Evolutionary conservation across 1,140 invertebrate genomes (phyloP).

Genomic region (Archegozetes longisetosus): DNA sequence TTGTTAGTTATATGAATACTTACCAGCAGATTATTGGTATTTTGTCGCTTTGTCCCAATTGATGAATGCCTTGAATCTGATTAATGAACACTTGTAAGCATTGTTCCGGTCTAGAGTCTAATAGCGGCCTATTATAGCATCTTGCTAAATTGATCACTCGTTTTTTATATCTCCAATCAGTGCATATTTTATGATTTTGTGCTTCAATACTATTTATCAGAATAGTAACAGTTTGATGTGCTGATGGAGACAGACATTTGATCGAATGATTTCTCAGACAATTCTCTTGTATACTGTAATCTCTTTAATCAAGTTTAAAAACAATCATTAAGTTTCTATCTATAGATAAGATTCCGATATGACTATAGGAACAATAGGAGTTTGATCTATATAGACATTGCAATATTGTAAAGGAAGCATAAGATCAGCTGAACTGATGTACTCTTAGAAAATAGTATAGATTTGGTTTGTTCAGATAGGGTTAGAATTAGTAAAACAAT

Average conservation of each 20-base stretch:
- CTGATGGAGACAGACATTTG: conserved; percentile 10
- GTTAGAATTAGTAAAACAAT: too few relatives aligned
- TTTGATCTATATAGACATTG: too few relatives aligned
- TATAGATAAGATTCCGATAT: too few relatives aligned
- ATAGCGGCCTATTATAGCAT: background rate
- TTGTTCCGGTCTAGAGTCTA: background rate
- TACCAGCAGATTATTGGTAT: conserved; percentile 13
- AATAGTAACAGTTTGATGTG: conserved; percentile 7
- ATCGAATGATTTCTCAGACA: conserved; percentile 8
- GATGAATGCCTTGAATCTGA: conserved; percentile 11
- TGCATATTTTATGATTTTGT: conserved; percentile 5
- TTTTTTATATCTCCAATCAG: background rate
- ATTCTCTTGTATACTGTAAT: background rate
- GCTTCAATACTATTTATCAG: background rate
- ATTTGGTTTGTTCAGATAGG: too few relatives aligned
- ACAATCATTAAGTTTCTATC: too few relatives aligned
- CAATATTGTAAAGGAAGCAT: too few relatives aligned
- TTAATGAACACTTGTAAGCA: conserved; percentile 2
- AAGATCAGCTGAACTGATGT: too few relatives aligned
- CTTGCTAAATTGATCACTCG: background rate
- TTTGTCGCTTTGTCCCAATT: conserved; percentile 6
- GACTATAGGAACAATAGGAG: too few relatives aligned
- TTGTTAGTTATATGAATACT: background rate
- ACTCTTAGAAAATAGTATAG: too few relatives aligned
- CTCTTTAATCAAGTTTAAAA: background rate